phyloP scores from a whole-genome alignment of 2,888 invertebrate species.

The Eudasyphora cyanicolor region DNA sequence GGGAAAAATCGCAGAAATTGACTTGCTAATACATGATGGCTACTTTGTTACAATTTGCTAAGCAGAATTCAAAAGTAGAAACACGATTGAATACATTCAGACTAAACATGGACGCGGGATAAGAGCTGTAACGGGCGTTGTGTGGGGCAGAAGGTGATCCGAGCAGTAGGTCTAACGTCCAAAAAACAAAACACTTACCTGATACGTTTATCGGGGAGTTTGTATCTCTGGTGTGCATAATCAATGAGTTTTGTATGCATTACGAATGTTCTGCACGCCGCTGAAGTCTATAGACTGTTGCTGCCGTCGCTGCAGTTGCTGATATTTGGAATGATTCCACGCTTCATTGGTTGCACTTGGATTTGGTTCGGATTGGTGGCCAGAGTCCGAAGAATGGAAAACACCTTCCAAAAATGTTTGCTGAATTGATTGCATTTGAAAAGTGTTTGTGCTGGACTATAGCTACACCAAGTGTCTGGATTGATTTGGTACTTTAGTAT shows the following conservation, averaged over 20 bases:
- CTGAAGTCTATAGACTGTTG: background rate
- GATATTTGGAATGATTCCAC: background rate
- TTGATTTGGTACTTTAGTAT: too few species aligned
- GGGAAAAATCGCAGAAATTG: slow-evolving; percentile 57
- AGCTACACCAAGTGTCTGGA: background rate
- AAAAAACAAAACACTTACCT: slow-evolving; percentile 20
- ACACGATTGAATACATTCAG: too few species aligned
- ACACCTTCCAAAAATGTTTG: slow-evolving; percentile 54
- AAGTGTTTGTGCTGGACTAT: background rate
- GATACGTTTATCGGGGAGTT: slow-evolving; percentile 39
- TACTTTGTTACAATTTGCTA: slow-evolving; percentile 65
- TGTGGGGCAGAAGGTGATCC: background rate
- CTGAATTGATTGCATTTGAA: background rate
- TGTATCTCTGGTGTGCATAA: slow-evolving; percentile 64
- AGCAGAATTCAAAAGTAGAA: slow-evolving; percentile 27
- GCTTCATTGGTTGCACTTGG: background rate
- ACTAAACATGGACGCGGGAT: background rate
- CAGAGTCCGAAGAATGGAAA: slow-evolving; percentile 40
- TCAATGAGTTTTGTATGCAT: slow-evolving; percentile 61
- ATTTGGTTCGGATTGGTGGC: slow-evolving; percentile 22
- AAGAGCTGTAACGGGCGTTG: too few species aligned
- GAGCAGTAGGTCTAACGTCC: background rate
- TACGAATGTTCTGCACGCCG: slow-evolving; percentile 52
- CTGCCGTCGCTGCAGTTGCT: background rate
- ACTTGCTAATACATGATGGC: slow-evolving; percentile 66